Base-by-base conservation (phyloP, 2,797 vertebrate genomes). In the Pogonophryne albipinna region DNA sequence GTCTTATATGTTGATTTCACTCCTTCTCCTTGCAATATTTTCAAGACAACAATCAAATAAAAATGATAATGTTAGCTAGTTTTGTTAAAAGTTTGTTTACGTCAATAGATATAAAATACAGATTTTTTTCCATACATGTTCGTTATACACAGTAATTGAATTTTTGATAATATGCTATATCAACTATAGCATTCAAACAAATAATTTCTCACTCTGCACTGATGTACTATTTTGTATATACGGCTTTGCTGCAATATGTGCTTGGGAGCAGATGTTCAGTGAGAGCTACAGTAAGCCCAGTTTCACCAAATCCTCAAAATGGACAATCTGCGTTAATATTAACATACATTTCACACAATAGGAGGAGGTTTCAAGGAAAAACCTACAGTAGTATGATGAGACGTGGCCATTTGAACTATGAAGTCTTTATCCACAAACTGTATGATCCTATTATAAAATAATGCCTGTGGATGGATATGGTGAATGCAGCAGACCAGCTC, bases 401-500 rank as follows among this genome's bases (percentile, higher is more conserved):
- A 81, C 74, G 68, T 83, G 75, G 83, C 71, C 86, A 79, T 73
- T 81, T 86, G 85, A 92, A 87, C 81, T 85, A 45, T 82, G 55
- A 84, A 85, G 56, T 82, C 87, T 89, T 84, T 62, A 82, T 87
- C 64, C 76, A 74, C 70, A 73, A 59, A 82, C 83, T 79, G 70
- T 74, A 66, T 88, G 75, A 90, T 93, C 88, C 85, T 88, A 85
- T 91, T 86, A 90, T 84, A 67, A 80, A 87, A 70, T 6, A 6
- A 74, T 50, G 64, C 59, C 61, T 78, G 68, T 78, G 70, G 77
- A 82, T 72, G 44, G 75, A 74, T 76, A 13, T 50, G 66, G 63
- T 79, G 67, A 80, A 82, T 38, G 60, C 73, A 71, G 6, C 59
- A 68, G 64, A 58, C 44, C 16, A 65, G 70, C 83, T 71, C 64